A percentile compares a stretch with the other conserved stretches of the same genome.
These are phyloP conservation scores for Mesocricetus auratus DNA, from an alignment of 2,113 vertebrate genomes.

Conservation along the genomic window DNA sequence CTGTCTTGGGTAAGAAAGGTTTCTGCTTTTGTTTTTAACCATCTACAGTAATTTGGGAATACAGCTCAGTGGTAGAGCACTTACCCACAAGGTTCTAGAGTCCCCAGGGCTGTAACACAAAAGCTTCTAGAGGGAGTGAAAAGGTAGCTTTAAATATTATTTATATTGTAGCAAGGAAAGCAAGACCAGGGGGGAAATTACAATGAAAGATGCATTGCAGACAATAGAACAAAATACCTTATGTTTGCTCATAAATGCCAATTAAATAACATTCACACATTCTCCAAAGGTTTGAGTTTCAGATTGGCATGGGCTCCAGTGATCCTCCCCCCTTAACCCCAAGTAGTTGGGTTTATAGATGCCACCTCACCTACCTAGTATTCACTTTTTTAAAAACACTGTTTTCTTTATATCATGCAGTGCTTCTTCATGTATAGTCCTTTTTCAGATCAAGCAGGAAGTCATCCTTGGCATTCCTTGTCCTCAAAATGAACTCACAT, in stretches of 20 bases:
- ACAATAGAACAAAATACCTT: slow-evolving; percentile 9
- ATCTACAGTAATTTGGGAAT: background rate
- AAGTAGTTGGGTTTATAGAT: background rate
- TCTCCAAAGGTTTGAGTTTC: background rate
- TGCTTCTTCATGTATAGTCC: background rate
- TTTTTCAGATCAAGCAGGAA: slow-evolving; percentile 16
- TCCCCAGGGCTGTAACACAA: background rate
- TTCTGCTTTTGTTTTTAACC: background rate
- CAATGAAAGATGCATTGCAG: slow-evolving; percentile 26
- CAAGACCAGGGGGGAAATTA: background rate
- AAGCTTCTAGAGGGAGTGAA: background rate
- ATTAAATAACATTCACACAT: background rate
- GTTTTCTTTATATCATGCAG: slow-evolving; percentile 14
- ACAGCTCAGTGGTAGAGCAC: background rate
- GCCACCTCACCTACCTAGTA: background rate
- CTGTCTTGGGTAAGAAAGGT: background rate
- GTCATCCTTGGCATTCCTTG: background rate
- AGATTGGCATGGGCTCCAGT: background rate
- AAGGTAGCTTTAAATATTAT: background rate
- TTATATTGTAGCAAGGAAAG: background rate
- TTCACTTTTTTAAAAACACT: background rate
- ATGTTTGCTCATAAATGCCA: slow-evolving; percentile 3
- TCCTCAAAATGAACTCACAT: slow-evolving; percentile 53
- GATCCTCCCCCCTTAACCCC: background rate
- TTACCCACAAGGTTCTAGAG: background rate